These are phyloP conservation scores for Acanthosepion lycidas DNA, from an alignment of 2,888 invertebrate genomes.

Conservation along the genomic window DNA sequence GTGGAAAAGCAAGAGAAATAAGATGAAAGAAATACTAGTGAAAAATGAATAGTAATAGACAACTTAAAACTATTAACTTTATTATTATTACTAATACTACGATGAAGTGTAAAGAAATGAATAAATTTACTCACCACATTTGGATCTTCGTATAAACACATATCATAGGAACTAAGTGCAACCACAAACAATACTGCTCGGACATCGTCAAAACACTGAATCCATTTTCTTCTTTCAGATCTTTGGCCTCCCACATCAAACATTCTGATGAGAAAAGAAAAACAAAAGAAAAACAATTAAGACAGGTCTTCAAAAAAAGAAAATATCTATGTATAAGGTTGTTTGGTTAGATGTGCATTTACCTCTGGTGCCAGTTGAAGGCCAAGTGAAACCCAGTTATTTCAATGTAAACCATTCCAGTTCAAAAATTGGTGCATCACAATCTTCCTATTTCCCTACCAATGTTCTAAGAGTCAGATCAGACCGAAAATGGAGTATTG, in stretches of 20 bases:
- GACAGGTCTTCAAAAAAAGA: not conserved
- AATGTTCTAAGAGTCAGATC: too few species aligned
- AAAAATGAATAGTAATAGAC: not conserved
- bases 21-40: not conserved
- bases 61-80: not conserved
- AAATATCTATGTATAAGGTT: not conserved
- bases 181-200: slow-evolving; percentile 81
- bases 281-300: not conserved
- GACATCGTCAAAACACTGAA: slow-evolving; percentile 82
- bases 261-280: slow-evolving; percentile 75
- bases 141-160: slow-evolving; percentile 81
- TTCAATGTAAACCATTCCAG: too few species aligned
- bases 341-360: too few species aligned
- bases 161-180: slow-evolving; percentile 81
- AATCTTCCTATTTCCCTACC: too few species aligned
- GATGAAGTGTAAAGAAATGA: too few species aligned
- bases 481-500: too few species aligned
- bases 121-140: slow-evolving; percentile 74
- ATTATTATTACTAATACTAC: too few species aligned
- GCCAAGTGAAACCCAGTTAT: too few species aligned
- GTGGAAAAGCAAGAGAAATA: not conserved
- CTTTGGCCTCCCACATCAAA: slow-evolving; percentile 82
- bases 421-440: too few species aligned
- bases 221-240: slow-evolving; percentile 81
- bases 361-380: not conserved